A percentile compares a stretch with the other conserved stretches of the same genome.
Conservation (phyloP, 2,113 vertebrate species). For the Trichomycterus rosablanca region DNA sequence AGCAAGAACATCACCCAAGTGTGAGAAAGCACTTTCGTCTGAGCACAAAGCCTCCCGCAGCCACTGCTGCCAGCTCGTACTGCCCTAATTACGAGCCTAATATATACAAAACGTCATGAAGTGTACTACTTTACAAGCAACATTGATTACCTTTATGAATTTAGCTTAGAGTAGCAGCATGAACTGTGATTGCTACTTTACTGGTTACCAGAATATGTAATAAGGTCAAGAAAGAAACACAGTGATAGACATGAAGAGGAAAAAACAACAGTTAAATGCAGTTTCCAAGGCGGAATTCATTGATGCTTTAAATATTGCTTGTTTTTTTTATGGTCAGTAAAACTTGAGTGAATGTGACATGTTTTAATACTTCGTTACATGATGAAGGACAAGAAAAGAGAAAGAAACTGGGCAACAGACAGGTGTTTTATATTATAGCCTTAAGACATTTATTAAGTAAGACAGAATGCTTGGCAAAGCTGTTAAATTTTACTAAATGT, state of each 20-base stretch:
- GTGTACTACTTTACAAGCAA: conserved; percentile 6
- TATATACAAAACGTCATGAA: conserved; percentile 20
- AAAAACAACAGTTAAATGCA: conserved; percentile 15
- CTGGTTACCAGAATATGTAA: neutral
- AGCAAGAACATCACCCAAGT: conserved; percentile 65
- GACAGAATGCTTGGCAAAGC: conserved; percentile 39
- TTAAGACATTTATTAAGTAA: conserved; percentile 39
- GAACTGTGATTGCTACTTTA: neutral
- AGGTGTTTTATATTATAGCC: conserved; percentile 42
- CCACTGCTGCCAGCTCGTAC: conserved; percentile 50
- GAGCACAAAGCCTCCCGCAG: conserved; percentile 37
- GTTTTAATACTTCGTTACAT: conserved; percentile 32
- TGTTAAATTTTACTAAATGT: conserved; percentile 42
- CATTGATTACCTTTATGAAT: conserved; percentile 15
- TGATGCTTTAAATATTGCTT: conserved; percentile 27
- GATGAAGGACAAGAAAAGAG: conserved; percentile 36
- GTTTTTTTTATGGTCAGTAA: conserved; percentile 19
- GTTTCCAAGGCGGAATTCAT: conserved; percentile 27
- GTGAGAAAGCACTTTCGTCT: conserved; percentile 64
- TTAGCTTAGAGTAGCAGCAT: neutral
- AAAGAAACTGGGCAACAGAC: conserved; percentile 24
- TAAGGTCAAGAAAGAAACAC: neutral
- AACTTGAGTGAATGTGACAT: conserved; percentile 38
- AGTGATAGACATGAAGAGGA: conserved; percentile 10
- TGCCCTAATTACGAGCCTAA: conserved; percentile 36